Base-by-base conservation (phyloP, 2,113 vertebrate species). In the Riparia riparia region DNA sequence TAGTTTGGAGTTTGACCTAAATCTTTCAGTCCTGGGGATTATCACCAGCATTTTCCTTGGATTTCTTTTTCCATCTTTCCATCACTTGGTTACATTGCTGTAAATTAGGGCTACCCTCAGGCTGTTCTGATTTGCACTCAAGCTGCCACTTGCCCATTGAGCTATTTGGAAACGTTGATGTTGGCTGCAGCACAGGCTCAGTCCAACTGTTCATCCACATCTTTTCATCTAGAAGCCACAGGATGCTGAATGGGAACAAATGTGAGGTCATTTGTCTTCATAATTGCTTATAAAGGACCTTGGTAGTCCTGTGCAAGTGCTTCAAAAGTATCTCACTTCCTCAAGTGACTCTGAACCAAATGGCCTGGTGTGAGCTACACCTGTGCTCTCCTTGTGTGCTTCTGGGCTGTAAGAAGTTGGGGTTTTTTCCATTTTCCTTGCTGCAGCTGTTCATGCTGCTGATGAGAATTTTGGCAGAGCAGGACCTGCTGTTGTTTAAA, bases 131-230 rank as follows among this genome's bases (percentile, higher is more conserved):
- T 90, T 88, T 82, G 10, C 54, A 47, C 26, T 85, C 87, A 77
- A 66, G 39, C 81, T 96, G 87, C 69, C 57, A 53, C 72, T 80
- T 70, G 65, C 73, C 64, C 84, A 51, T 28, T 42, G 61, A 68
- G 10, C 41, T 76, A 10, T 69, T 61, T 90, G 79, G 79, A 77
- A 85, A n/a, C 0, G 0, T 14, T 58, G 56, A 61, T 28, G 15
- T 8, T 94, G 85, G 45, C 47, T 82, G 42, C 54, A 93, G 42
- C 39, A 81, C 11, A 44, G 64, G 13, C 26, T 92, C 39, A 18
- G 21, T 77, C 66, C 71, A 90, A 95, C 50, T 94, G 92, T 57
- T 95, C 53, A 54, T 41, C 83, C 39, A n/a, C 22, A 26, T 80
- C 37, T 70, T 92, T 80, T 85, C 32, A 82, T 50, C 54, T 41